Evolutionary conservation across 2,888 invertebrate species (phyloP), one percentile per base, ranked within the genome.

Genomic region (Trypoxylon attenuatum): DNA sequence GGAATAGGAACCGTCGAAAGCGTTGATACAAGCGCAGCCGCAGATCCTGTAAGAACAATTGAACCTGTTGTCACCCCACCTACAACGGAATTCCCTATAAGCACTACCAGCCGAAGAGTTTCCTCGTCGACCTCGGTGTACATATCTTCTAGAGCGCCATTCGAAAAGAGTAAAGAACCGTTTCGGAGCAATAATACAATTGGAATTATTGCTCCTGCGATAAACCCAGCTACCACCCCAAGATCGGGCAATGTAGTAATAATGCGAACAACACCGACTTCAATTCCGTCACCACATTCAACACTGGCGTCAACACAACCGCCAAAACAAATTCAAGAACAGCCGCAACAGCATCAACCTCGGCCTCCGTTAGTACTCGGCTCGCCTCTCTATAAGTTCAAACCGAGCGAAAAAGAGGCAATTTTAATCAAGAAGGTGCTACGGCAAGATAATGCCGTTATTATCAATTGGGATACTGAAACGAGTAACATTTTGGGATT

Each of bases 381-480:
- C 64, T 93, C 91, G 78, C 92, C 92, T 5, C 91, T 84, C 15
- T 90, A 89, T 69, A 89, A 89, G 67, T 85, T 89, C 1, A 93
- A 92, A 77, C 89, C 92, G 49, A 91, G 90, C 71, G 92, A 93
- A 71, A 93, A 92, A 74, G 95, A 95, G 83, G n/a, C n/a, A n/a
- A 94, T 96, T 18, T 93, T 96, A 19, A 94, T 96, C 25, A 94
- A 94, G 85, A 94, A 94, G 80, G 96, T 96, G 6, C 93, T 94
- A 83, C 89, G 94, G 69, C 94, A 95, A 87, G 96, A 95, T 78
- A 95, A 92, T 84, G 92, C 96, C 0, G 94, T 97, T 16, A 93
- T 96, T 77, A 95, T 97, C 72, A 94, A 96, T 82, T 97, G 96
- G 96, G 95, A 95, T 82, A 95, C 95, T 1, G 94, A 95, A 80